Evolutionary conservation across 1,140 invertebrate species (phyloP).

Genomic region (Diachasma alloeum): DNA sequence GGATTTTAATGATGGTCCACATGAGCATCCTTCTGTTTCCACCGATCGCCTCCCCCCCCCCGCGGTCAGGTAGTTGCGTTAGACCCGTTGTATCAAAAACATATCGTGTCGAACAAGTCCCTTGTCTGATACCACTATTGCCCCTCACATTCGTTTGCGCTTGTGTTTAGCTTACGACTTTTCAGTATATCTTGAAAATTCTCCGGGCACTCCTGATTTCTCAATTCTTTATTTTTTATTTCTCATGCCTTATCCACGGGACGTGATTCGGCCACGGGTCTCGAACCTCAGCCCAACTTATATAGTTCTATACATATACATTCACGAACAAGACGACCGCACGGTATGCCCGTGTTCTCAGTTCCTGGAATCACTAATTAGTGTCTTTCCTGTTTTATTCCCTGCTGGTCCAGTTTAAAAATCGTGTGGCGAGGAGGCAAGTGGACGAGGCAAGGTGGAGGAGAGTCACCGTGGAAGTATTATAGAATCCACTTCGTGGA

Average conservation of each 20-base stretch:
- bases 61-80: constrained; percentile 16
- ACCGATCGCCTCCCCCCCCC: background rate
- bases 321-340: constrained; percentile 37
- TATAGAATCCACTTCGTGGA: background rate
- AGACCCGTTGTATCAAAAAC: constrained; percentile 51
- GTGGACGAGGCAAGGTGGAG: background rate
- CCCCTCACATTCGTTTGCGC: background rate
- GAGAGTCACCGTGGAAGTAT: background rate
- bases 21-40: constrained; percentile 2
- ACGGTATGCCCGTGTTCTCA: constrained; percentile 51
- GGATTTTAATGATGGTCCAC: background rate
- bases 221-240: background rate
- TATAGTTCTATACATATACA: constrained; percentile 6
- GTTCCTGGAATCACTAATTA: constrained; percentile 59
- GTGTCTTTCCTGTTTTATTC: constrained; percentile 59
- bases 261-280: background rate
- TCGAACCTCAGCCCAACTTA: background rate
- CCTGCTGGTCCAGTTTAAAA: constrained; percentile 47
- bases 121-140: constrained; percentile 56
- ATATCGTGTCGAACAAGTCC: constrained; percentile 58
- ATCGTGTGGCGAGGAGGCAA: constrained; percentile 42
- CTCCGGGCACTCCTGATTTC: background rate
- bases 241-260: background rate
- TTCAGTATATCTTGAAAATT: background rate
- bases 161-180: background rate